Conservation (phyloP, 2,888 invertebrate species). For the Norana najaformis region DNA sequence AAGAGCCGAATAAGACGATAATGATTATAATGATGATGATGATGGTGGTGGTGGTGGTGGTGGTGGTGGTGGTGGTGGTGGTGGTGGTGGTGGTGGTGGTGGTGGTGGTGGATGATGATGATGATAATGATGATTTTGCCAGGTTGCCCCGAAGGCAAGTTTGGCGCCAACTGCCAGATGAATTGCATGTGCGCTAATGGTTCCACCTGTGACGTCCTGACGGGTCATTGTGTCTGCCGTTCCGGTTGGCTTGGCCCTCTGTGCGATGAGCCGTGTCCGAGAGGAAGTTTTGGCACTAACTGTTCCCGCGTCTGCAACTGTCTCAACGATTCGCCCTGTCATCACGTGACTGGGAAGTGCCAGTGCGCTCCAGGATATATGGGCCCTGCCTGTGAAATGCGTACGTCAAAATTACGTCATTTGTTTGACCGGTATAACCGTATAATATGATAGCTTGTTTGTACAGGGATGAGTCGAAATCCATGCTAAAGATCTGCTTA, state of each 20-base stretch:
- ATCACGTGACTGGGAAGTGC: conserved; percentile 75
- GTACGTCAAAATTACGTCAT: conserved; percentile 67
- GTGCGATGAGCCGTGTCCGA: conserved; percentile 56
- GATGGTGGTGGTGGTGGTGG: conserved; percentile 26
- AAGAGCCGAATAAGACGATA: conserved; percentile 21
- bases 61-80: conserved; percentile 28
- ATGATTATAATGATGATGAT: conserved; percentile 28
- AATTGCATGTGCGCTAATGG: conserved; percentile 65
- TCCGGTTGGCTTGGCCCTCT: conserved; percentile 38
- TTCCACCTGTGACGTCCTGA: conserved; percentile 61
- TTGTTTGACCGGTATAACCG: background rate
- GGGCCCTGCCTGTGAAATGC: conserved; percentile 66
- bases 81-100: conserved; percentile 24
- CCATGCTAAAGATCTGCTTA: no score
- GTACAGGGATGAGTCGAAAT: background rate
- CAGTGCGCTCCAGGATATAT: conserved; percentile 63
- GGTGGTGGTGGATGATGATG: conserved; percentile 4
- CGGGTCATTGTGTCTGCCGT: conserved; percentile 53
- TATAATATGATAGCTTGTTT: background rate
- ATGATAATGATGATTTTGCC: conserved; percentile 6
- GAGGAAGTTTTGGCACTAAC: conserved; percentile 61
- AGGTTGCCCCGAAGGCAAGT: conserved; percentile 61
- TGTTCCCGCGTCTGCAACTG: conserved; percentile 56
- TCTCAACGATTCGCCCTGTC: conserved; percentile 55
- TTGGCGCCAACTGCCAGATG: conserved; percentile 63